These are phyloP conservation scores for Lysiphlebus fabarum DNA, from an alignment of 1,140 invertebrate species.

Conservation along the genomic window DNA sequence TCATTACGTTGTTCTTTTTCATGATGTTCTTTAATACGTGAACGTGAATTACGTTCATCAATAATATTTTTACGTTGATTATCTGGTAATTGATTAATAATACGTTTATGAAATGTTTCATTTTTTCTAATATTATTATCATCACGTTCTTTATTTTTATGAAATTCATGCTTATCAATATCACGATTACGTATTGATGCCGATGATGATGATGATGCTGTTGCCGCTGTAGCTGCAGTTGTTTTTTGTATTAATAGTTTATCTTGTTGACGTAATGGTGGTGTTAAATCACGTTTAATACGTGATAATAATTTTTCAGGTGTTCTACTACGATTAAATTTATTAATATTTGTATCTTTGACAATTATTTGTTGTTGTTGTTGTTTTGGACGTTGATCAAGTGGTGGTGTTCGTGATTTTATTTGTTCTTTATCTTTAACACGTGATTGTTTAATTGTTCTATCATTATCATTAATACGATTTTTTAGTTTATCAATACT, in stretches of 20 bases:
- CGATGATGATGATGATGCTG: too few species aligned
- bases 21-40: constrained; percentile 40
- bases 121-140: constrained; percentile 38
- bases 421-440: constrained; percentile 46
- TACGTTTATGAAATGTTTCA: constrained; percentile 29
- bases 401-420: constrained; percentile 45
- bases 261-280: constrained; percentile 35
- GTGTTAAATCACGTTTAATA: constrained; percentile 43
- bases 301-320: constrained; percentile 44
- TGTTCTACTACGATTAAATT: constrained; percentile 45
- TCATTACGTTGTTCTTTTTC: constrained; percentile 42
- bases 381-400: constrained; percentile 39
- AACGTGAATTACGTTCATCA: constrained; percentile 36
- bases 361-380: constrained; percentile 26
- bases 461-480: constrained; percentile 41
- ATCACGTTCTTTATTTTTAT: constrained; percentile 43
- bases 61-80: constrained; percentile 37
- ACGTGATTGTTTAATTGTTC: constrained; percentile 37
- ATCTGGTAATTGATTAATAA: constrained; percentile 20
- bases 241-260: constrained; percentile 19
- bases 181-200: constrained; percentile 34
- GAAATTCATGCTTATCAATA: constrained; percentile 43
- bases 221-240: too few species aligned
- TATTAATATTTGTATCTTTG: constrained; percentile 15
- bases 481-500: constrained; percentile 37